Conservation (phyloP, 2,113 vertebrate genomes). For the Vulpes ferrilata region DNA sequence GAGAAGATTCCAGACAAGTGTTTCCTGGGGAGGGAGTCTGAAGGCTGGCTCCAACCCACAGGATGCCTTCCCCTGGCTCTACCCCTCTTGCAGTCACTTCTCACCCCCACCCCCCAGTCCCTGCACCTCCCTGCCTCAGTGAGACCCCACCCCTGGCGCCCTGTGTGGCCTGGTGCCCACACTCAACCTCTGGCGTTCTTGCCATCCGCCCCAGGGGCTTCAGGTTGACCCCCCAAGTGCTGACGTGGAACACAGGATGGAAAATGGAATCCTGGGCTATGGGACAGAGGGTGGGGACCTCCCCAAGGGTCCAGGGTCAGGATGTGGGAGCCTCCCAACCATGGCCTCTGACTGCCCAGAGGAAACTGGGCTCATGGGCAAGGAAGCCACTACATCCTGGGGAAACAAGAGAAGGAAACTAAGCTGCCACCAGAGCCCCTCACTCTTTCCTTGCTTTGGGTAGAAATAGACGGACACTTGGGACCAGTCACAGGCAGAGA, state of each 20-base stretch:
- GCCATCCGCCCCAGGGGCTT: background rate
- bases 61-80: background rate
- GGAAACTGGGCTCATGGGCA: constrained; percentile 77
- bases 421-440: background rate
- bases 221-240: background rate
- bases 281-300: background rate
- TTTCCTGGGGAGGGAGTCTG: background rate
- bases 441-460: background rate
- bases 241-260: background rate
- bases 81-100: background rate
- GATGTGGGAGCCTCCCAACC: constrained; percentile 66
- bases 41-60: background rate
- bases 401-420: constrained; percentile 70
- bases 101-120: background rate
- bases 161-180: background rate
- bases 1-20: background rate
- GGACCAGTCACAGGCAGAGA: rapidly evolving
- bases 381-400: constrained; percentile 78
- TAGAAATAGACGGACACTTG: background rate
- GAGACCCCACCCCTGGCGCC: background rate
- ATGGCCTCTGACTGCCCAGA: constrained; percentile 72
- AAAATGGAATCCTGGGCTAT: background rate
- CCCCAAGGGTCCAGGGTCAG: constrained; percentile 67
- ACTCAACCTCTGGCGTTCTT: background rate
- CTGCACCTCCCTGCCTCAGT: background rate